phyloP scores from a whole-genome alignment of 2,888 invertebrate species.

The Spodoptera picta region DNA sequence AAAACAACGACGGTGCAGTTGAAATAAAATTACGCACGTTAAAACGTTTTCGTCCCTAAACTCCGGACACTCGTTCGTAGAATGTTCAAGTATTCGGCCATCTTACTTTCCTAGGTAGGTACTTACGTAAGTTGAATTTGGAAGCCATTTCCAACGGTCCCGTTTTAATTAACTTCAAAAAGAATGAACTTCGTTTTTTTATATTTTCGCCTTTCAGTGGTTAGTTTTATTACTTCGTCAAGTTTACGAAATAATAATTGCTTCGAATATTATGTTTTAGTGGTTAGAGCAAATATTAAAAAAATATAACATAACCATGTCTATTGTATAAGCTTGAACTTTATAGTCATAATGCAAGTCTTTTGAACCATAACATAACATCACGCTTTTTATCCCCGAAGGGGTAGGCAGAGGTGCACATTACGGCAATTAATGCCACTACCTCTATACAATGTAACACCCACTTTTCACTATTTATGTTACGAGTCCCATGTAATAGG shows the following conservation, averaged over 20 bases:
- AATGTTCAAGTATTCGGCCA: slow-evolving; percentile 29
- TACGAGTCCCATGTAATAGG: no score
- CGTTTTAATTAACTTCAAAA: slow-evolving; percentile 49
- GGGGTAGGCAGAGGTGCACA: no score
- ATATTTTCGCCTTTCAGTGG: slow-evolving; percentile 15
- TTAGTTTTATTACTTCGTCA: slow-evolving; percentile 1
- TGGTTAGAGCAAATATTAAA: no score
- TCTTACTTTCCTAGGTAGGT: slow-evolving; percentile 28
- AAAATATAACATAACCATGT: no score
- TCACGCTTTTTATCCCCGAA: no score
- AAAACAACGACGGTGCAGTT: no score
- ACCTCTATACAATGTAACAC: no score
- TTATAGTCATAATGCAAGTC: no score
- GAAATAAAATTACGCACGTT: slow-evolving; percentile 1
- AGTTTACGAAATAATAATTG: slow-evolving; percentile 4
- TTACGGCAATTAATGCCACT: no score
- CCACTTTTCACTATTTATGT: no score
- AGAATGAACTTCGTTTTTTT: slow-evolving; percentile 11
- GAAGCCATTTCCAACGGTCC: slow-evolving; percentile 35
- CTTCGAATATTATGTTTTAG: neutral
- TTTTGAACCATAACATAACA: no score
- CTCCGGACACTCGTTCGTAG: slow-evolving; percentile 7
- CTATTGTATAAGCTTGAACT: no score
- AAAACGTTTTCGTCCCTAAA: slow-evolving; percentile 15
- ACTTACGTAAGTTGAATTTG: slow-evolving; percentile 36